Base-by-base conservation (phyloP, 2,888 invertebrate species). In the Temnothorax unifasciatus region DNA sequence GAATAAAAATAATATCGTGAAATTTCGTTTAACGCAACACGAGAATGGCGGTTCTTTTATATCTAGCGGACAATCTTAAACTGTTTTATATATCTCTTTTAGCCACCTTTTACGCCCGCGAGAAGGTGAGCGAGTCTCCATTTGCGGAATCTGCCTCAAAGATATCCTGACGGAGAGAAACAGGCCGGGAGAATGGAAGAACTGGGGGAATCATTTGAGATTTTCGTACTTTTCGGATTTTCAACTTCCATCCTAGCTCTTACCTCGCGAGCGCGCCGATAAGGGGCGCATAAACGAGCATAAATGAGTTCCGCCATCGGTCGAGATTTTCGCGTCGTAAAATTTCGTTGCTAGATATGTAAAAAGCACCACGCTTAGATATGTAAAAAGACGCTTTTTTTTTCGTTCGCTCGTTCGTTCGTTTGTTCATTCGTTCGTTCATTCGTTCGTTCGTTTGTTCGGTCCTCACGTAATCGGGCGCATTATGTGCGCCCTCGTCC, bases 21-120 rank as follows among this genome's bases (percentile, higher is more conserved):
- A 89, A 91, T 91, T 89, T 88, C 84, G 89, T 90, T 92, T 89
- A 89, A 88, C 88, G 88, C 87, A 86, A 86, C 85, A 44, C 82
- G 68, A 68, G 61, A 83, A 82, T 61, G 66, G 84, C 71, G 84
- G 86, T 82, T 75, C 71, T 79, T 68, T 90, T 91, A 92, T 91
- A 92, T 91, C 91, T 83, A 21, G 76, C 84, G 82, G 87, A 90
- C 87, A 90, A 92, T 92, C 91, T 90, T 82, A 87, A 90, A 90
- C 90, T 88, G 79, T 85, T 89, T 77, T 74, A 81, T 73, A 66
- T 85, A 79, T 54, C 69, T 52, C 44, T 86, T 85, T 73, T 13
- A 18, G 11, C 25, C 38, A 13, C 25, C n/a, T 15, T 9, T 69
- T 54, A 18, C 13, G 21, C 15, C 11, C 11, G 44, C 21, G 5